phyloP scores from a whole-genome alignment of 2,797 vertebrate genomes.

The Pseudochirops cupreus region DNA sequence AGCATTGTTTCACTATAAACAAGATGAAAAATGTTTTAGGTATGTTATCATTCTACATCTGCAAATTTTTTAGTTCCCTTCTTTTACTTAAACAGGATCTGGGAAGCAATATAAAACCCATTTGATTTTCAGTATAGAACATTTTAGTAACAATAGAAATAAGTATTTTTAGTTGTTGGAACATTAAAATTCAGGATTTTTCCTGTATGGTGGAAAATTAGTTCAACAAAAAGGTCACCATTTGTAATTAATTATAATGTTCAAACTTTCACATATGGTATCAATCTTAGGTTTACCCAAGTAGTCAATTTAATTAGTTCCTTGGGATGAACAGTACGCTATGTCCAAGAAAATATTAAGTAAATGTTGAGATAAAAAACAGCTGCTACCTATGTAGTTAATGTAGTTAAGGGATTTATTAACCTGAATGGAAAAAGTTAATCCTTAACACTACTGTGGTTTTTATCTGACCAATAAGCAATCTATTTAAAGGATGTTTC shows the following conservation, averaged over 20 bases:
- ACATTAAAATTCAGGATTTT: slow-evolving; percentile 83
- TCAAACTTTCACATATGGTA: slow-evolving; percentile 86
- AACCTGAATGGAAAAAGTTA: slow-evolving; percentile 76
- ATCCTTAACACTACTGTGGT: slow-evolving; percentile 71
- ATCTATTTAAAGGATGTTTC: slow-evolving; percentile 73
- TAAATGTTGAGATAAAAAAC: slow-evolving; percentile 86
- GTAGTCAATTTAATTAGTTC: slow-evolving; percentile 84
- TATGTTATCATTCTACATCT: slow-evolving; percentile 4
- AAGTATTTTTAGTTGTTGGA: slow-evolving; percentile 81
- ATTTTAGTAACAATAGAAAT: slow-evolving; percentile 67
- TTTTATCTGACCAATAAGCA: slow-evolving; percentile 78
- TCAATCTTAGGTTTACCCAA: slow-evolving; percentile 87
- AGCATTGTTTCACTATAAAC: neutral
- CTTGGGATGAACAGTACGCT: slow-evolving; percentile 85
- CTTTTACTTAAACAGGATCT: slow-evolving; percentile 60
- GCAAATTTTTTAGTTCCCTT: slow-evolving; percentile 49
- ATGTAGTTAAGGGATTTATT: slow-evolving; percentile 76
- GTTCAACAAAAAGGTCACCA: slow-evolving; percentile 85
- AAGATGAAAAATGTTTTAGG: slow-evolving; percentile 31
- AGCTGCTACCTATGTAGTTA: slow-evolving; percentile 85
- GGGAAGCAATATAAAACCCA: slow-evolving; percentile 67
- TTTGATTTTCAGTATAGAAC: slow-evolving; percentile 57
- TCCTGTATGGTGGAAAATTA: slow-evolving; percentile 81
- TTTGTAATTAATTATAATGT: slow-evolving; percentile 88
- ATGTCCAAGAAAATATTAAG: slow-evolving; percentile 84